Evolutionary conservation across 2,888 invertebrate species (phyloP).

Genomic region (Limenitis camilla): DNA sequence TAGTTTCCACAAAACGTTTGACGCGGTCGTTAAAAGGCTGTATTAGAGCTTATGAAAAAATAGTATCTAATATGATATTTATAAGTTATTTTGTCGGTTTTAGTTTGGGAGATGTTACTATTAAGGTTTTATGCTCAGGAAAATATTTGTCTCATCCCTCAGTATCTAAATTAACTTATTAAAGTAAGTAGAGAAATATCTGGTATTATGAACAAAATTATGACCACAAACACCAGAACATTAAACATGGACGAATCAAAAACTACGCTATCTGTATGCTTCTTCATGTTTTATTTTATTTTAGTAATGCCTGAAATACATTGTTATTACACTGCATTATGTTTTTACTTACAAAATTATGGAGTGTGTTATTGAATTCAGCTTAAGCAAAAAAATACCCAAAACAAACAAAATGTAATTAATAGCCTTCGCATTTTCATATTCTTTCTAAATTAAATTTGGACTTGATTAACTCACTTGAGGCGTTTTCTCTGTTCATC

Average conservation of each 20-base stretch:
- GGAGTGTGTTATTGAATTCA: constrained; percentile 33
- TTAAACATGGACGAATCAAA: too few species aligned
- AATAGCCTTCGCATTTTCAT: constrained; percentile 53
- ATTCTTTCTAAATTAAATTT: constrained; percentile 69
- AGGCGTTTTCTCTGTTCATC: constrained; percentile 74
- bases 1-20: constrained; percentile 63
- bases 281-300: background rate
- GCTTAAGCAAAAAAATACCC: constrained; percentile 41
- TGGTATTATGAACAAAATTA: too few species aligned
- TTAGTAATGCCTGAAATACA: constrained; percentile 9
- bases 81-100: background rate
- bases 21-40: constrained; percentile 43
- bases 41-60: constrained; percentile 12
- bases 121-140: too few species aligned
- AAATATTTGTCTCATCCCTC: too few species aligned
- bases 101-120: too few species aligned
- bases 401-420: constrained; percentile 67
- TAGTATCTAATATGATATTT: background rate
- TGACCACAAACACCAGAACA: too few species aligned
- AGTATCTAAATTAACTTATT: too few species aligned
- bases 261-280: too few species aligned
- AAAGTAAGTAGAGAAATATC: too few species aligned
- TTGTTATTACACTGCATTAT: constrained; percentile 14
- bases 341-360: constrained; percentile 23
- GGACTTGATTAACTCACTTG: constrained; percentile 67